Evolutionary conservation across 2,797 vertebrate species (phyloP).

Genomic region (Mus spretus): DNA sequence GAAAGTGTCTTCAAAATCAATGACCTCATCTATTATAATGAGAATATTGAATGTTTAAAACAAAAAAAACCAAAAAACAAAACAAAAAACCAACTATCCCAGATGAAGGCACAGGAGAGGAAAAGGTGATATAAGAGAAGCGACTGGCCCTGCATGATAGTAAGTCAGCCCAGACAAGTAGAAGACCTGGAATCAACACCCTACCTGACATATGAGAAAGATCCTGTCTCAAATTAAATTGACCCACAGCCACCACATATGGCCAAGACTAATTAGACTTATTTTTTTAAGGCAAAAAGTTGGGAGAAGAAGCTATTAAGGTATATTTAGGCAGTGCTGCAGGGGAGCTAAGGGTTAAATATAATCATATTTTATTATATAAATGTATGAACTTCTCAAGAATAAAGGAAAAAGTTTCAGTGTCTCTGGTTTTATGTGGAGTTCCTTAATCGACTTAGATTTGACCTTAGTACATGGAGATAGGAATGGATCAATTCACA

Average conservation of each 20-base stretch:
- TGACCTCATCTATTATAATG: not conserved
- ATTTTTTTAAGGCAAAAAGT: not conserved
- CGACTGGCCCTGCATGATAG: not conserved
- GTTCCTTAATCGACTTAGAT: too few species aligned
- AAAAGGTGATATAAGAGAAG: not conserved
- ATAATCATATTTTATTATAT: not conserved
- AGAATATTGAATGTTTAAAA: not conserved
- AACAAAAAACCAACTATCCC: not conserved
- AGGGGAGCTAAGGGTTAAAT: not conserved
- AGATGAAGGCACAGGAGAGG: not conserved
- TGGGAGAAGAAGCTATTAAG: too few species aligned
- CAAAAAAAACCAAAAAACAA: not conserved
- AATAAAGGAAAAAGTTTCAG: not conserved
- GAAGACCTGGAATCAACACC: not conserved
- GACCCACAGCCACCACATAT: too few species aligned
- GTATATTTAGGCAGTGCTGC: not conserved
- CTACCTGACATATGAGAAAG: too few species aligned
- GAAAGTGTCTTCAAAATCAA: not conserved
- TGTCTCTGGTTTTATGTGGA: too few species aligned
- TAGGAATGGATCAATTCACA: too few species aligned
- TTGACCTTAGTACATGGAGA: too few species aligned
- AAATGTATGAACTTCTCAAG: not conserved
- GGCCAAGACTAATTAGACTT: not conserved
- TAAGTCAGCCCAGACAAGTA: not conserved
- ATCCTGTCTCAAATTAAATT: too few species aligned